Evolutionary conservation across 2,888 invertebrate species (phyloP), one percentile per base, ranked within the genome.

Genomic region (Mycogona germanica): DNA sequence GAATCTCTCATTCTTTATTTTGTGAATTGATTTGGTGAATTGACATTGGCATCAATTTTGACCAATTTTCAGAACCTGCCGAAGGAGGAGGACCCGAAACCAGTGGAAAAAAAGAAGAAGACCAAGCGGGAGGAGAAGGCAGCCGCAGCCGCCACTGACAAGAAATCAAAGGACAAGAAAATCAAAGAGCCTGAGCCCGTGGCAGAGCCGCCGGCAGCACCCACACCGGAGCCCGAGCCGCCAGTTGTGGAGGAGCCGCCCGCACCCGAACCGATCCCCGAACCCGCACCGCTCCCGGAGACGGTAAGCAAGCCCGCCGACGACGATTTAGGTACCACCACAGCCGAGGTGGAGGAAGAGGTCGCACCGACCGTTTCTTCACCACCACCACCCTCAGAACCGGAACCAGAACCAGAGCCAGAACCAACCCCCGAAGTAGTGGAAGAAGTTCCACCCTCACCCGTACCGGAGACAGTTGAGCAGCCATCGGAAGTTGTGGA

Each of bases 391-490:
- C 35, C 35, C n/a, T n/a, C n/a, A n/a, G n/a, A n/a, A n/a, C n/a
- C n/a, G n/a, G n/a, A n/a, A 23, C 41, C 41, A 29, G 51, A 51
- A 6, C 28, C 28, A 26, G 50, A 50, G 7, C 37, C 37, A 37
- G 49, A 49, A 49, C 37, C 29, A 29, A 23, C 14, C 38, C 14
- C 23, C 30, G 17, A 32, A 32, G 21, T 32, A 21, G 17, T 19
- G 21, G 37, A 21, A 30, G 7, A 26, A 48, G 14, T 21, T 21
- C 12, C 12, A 17, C 7, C 19, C 28, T n/a, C 14, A 14, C n/a
- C 41, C 4, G 42, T 41, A 40, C 17, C 40, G 21, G 47, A 47
- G 32, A 26, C 47, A 30, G 47, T 29, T 30, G 35, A 32, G 35
- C n/a, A 32, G 4, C 25, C 48, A 19, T 17, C 3, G 29, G 4